These are phyloP conservation scores for Pheucticus melanocephalus DNA, from an alignment of 2,113 vertebrate species.

Conservation along the genomic window DNA sequence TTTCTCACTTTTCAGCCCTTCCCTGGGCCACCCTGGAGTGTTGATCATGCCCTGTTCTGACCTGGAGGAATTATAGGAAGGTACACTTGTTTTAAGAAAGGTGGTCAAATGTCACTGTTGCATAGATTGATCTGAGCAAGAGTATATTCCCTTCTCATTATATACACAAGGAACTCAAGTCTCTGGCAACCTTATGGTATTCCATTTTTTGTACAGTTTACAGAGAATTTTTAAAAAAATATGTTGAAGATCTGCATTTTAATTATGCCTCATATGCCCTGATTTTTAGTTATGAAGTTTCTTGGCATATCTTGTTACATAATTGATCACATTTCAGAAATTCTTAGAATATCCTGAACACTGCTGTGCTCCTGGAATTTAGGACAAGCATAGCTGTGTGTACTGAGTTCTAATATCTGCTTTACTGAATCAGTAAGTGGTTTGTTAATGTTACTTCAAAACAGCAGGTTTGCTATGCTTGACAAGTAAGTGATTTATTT, in stretches of 20 bases:
- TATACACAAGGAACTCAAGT: background rate
- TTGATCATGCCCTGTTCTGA: background rate
- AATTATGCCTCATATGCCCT: background rate
- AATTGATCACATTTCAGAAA: background rate
- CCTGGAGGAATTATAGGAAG: background rate
- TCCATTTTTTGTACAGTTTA: background rate
- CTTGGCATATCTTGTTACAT: background rate
- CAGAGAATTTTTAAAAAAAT: background rate
- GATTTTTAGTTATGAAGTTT: background rate
- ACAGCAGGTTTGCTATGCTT: background rate
- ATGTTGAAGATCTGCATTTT: background rate
- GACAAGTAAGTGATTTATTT: background rate
- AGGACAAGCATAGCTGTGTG: background rate
- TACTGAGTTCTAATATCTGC: background rate
- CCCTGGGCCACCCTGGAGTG: background rate
- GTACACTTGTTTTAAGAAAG: background rate
- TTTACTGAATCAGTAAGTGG: background rate
- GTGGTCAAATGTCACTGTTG: background rate
- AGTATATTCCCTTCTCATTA: background rate
- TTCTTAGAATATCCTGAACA: background rate
- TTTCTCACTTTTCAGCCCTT: background rate
- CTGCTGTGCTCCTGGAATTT: background rate
- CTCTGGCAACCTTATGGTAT: background rate
- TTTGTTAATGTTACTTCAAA: background rate
- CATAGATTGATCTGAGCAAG: background rate